phyloP scores from a whole-genome alignment of 2,113 vertebrate genomes.

The Mormyrus lacerda region DNA sequence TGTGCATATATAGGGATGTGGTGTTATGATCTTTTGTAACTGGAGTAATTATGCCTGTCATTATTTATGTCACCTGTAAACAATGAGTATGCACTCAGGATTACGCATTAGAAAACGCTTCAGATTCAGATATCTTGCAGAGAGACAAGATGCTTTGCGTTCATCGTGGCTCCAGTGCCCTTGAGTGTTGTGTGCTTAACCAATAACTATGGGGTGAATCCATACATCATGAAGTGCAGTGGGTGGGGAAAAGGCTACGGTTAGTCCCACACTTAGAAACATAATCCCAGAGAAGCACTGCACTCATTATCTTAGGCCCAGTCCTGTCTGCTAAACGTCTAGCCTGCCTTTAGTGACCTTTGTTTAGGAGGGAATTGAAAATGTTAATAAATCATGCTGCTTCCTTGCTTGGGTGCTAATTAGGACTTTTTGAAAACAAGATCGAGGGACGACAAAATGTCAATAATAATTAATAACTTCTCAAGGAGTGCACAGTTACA shows the following conservation, averaged over 20 bases:
- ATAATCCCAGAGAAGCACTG: not conserved
- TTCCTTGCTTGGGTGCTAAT: not conserved
- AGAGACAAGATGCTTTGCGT: not conserved
- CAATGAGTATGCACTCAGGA: not conserved
- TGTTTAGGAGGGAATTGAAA: not conserved
- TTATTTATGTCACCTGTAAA: not conserved
- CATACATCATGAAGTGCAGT: not conserved
- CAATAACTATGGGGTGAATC: not conserved
- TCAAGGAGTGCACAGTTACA: not conserved
- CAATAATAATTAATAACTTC: not conserved
- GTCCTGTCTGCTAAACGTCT: not conserved
- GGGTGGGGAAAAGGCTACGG: not conserved
- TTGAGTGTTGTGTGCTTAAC: conserved; percentile 6
- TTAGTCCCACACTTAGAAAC: not conserved
- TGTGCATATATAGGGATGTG: not conserved
- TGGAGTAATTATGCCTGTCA: not conserved
- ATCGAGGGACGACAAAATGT: not conserved
- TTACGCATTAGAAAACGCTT: not conserved
- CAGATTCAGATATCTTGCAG: conserved; percentile 11
- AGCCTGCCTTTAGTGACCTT: not conserved
- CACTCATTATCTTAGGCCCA: not conserved
- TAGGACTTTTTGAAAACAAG: not conserved
- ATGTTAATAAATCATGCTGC: not conserved
- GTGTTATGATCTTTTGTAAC: not conserved
- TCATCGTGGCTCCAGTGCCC: not conserved